Conservation (phyloP, 2,113 vertebrate species). For the Colistium nudipinnis region DNA sequence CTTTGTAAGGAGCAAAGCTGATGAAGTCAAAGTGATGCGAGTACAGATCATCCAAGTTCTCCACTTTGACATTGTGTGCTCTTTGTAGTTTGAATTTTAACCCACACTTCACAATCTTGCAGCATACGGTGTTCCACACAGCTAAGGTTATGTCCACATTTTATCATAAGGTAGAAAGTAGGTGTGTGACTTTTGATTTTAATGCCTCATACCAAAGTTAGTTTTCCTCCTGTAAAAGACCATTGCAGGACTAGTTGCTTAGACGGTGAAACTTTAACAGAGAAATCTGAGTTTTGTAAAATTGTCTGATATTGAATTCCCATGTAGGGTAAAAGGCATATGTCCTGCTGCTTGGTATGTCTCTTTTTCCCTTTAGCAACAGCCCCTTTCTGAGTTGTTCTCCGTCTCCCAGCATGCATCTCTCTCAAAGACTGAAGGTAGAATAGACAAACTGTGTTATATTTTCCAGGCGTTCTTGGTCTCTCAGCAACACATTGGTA, state of each 20-base stretch:
- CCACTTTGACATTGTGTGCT: neutral
- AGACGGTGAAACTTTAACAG: too few relatives aligned
- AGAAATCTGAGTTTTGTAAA: too few relatives aligned
- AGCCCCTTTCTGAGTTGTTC: neutral
- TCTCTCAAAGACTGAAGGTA: neutral
- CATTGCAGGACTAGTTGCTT: neutral
- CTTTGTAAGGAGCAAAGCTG: neutral
- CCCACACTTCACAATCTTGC: too few relatives aligned
- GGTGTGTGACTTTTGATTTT: neutral
- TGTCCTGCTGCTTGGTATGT: neutral
- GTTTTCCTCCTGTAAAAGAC: neutral
- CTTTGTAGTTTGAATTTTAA: neutral
- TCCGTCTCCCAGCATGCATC: slow-evolving; percentile 19
- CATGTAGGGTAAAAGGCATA: neutral
- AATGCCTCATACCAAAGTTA: neutral
- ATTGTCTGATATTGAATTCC: too few relatives aligned
- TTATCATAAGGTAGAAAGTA: neutral
- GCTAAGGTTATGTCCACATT: neutral
- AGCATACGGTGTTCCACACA: too few relatives aligned
- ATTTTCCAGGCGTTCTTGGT: neutral
- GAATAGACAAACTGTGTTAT: neutral
- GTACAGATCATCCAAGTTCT: too few relatives aligned
- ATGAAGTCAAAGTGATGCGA: neutral
- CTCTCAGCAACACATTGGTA: neutral
- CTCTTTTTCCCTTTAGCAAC: neutral